Evolutionary conservation across 2,797 vertebrate genomes (phyloP).

Genomic region (Eptatretus atami): DNA sequence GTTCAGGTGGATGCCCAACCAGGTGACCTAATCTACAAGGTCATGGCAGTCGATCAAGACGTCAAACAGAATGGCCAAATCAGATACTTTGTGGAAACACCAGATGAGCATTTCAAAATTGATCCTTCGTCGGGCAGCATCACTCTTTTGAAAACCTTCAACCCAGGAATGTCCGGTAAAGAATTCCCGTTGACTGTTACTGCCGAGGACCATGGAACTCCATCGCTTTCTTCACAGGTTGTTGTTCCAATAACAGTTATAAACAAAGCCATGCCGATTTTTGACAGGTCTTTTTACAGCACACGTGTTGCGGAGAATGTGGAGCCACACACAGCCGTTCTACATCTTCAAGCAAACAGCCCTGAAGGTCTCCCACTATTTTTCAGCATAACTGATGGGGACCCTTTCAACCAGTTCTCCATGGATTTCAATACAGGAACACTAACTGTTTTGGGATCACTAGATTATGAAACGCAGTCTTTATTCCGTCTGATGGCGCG

Average conservation of each 20-base stretch:
- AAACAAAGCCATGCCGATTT: constrained; percentile 74
- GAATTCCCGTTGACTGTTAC: constrained; percentile 42
- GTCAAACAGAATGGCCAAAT: constrained; percentile 35
- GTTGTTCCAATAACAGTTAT: constrained; percentile 46
- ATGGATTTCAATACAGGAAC: constrained; percentile 88
- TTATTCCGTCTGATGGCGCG: constrained; percentile 63
- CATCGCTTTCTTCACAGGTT: constrained; percentile 36
- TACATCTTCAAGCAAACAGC: constrained; percentile 59
- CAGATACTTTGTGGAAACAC: constrained; percentile 39
- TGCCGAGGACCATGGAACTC: constrained; percentile 44
- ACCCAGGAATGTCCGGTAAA: constrained; percentile 38
- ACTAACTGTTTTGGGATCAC: constrained; percentile 34
- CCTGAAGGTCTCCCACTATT: constrained; percentile 72
- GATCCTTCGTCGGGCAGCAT: constrained; percentile 32
- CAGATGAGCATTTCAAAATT: constrained; percentile 46
- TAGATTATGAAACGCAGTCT: constrained; percentile 78
- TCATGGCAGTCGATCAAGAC: constrained; percentile 63
- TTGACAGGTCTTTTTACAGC: constrained; percentile 80
- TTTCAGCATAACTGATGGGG: constrained; percentile 68
- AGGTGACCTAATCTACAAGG: constrained; percentile 34
- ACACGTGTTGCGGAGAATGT: constrained; percentile 66
- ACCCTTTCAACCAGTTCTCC: constrained; percentile 66
- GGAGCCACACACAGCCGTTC: constrained; percentile 45
- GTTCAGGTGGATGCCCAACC: constrained; percentile 45
- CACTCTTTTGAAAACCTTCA: constrained; percentile 40